Base-by-base conservation (phyloP, 2,113 vertebrate species). In the Campylomormyrus tamandua region DNA sequence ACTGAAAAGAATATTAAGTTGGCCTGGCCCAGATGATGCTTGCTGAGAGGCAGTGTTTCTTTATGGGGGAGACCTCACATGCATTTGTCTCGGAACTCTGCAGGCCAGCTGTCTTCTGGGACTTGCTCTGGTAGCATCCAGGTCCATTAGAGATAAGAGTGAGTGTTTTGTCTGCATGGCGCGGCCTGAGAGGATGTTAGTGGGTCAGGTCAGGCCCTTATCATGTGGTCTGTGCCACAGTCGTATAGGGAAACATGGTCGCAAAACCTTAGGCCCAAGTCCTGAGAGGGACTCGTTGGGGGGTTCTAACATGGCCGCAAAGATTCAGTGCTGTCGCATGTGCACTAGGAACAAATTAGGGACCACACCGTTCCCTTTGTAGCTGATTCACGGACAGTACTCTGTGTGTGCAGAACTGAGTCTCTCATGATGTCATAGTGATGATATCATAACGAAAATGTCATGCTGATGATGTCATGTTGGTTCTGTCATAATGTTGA, bases 1-100 rank as follows among this genome's bases (percentile, higher is more conserved):
- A 84, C 83, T 53, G 39, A 56, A 89, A 50, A 89, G 74, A 89
- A 89, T 89, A 83, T 89, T 13, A 83, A 84, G 56, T 35, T n/a
- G 19, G 70, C 13, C 49, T 85, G 45, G 17, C 19, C n/a, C 56
- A 46, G 35, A 84, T 5, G 35, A 62, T 58, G 7, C 11, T 62
- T 58, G 3, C 6, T 84, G 27, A 45, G 39, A 85, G 62, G 11
- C 27, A 5, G 17, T 48, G 11, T 48, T 87, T 50, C 50, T 87
- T 87, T 35, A 35, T 56, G 85, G 50, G 85, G 50, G n/a, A 56
- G 50, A 56, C 50, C 50, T 87, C 17, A 0, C 85, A 56, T 87
- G 39, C 31, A 56, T 87, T 31, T 21, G 7, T 52, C 50, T 17
- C 85, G 9, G 50, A 56, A 35, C 5, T 13, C 0, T 31, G 85